Evolutionary conservation across 2,797 vertebrate species (phyloP), one percentile per base, ranked within the genome.

Genomic region (Diceros bicornis): DNA sequence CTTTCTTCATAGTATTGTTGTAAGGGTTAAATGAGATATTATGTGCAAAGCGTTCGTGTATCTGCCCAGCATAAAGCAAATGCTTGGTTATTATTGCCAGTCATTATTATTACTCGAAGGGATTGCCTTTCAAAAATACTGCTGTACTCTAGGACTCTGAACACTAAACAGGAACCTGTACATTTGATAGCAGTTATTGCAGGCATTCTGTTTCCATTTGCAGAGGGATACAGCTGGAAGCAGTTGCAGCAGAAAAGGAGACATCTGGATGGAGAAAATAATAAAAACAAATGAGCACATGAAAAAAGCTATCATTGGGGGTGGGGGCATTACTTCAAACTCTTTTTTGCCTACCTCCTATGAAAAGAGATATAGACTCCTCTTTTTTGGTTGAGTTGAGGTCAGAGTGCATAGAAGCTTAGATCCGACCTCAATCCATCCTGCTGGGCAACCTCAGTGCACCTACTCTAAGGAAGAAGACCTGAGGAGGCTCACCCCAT

Each of bases 211-310:
- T 69, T 78, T 94, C 64, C 3, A 74, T 72, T 92, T 82, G 68
- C n/a, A 94, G 62, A 96, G n/a, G n/a, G 25, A 75, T 66, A 75
- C 10, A 93, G 72, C 66, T 72, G 34, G 16, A 93, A 89, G 47
- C 41, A 68, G 52, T 44, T 71, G 74, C 2, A 95, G 78, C 62
- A 72, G 74, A 89, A 91, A 97, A 95, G 57, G 23, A 91, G 64
- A 97, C 91, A 96, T 83, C 77, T 91, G 82, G 72, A 91, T 89
- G 37, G 29, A 89, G 62, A 92, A 21, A 88, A 95, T 84, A 77
- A 88, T 66, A 82, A 92, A 95, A 95, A 79, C 52, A 86, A 94
- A 83, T 57, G 32, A 96, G 71, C 47, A 96, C 62, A 81, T n/a
- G 85, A 78, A 95, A 82, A 89, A 82, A 91, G 1, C 2, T 11